phyloP scores from a whole-genome alignment of 2,888 invertebrate species.

The Eurytoma californica region DNA sequence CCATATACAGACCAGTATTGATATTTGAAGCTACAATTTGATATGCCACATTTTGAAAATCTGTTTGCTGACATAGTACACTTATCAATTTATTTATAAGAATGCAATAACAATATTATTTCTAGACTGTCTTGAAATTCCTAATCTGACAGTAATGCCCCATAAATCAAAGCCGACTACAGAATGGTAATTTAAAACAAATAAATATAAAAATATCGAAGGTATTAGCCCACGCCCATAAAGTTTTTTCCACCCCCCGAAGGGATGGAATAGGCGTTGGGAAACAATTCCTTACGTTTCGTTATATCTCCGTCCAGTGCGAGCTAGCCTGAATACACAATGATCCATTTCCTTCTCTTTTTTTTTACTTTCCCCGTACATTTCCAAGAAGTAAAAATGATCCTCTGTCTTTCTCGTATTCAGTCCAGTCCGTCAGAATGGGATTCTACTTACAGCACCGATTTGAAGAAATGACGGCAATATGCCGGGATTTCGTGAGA shows the following conservation, averaged over 20 bases:
- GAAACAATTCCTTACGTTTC: slow-evolving; percentile 58
- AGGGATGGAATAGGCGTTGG: slow-evolving; percentile 42
- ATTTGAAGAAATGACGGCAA: slow-evolving; percentile 61
- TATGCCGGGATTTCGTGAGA: slow-evolving; percentile 62
- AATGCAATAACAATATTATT: background rate
- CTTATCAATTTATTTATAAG: too few species aligned
- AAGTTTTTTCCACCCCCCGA: slow-evolving; percentile 43
- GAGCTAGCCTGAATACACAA: slow-evolving; percentile 56
- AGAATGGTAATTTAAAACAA: background rate
- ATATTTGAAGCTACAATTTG: too few species aligned
- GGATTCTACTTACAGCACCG: slow-evolving; percentile 59
- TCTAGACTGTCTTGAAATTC: background rate
- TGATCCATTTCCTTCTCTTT: slow-evolving; percentile 59
- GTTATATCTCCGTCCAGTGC: slow-evolving; percentile 52
- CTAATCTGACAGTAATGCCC: too few species aligned
- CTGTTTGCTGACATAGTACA: too few species aligned
- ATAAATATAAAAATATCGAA: slow-evolving; percentile 10
- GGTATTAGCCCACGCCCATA: slow-evolving; percentile 4
- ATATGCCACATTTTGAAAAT: too few species aligned
- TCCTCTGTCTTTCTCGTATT: slow-evolving; percentile 38
- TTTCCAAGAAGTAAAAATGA: slow-evolving; percentile 61
- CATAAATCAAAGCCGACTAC: background rate
- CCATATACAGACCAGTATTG: too few species aligned
- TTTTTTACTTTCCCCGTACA: slow-evolving; percentile 58
- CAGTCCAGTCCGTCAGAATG: slow-evolving; percentile 52